Conservation (phyloP, 2,888 invertebrate species). For the Tiphia femorata region DNA sequence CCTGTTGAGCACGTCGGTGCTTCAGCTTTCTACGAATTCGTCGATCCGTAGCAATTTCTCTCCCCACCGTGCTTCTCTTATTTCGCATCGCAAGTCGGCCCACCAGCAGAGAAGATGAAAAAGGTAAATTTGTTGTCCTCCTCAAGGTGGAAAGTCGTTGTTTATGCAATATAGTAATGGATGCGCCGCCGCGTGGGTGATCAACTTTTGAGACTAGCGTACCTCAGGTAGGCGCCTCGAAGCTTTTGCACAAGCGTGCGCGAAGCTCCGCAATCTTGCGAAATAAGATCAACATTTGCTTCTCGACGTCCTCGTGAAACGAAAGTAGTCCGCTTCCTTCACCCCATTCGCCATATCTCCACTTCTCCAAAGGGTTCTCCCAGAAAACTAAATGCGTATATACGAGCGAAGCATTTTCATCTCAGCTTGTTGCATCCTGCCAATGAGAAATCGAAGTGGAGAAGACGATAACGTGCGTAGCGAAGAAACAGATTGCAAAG, state of each 20-base stretch:
- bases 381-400: no score
- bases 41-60: background rate
- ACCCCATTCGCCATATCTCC: background rate
- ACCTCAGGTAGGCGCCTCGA: constrained; percentile 24
- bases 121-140: constrained; percentile 42
- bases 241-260: constrained; percentile 9
- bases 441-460: no score
- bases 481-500: no score
- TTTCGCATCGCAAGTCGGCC: constrained; percentile 20
- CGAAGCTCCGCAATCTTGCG: constrained; percentile 16
- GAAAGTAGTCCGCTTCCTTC: background rate
- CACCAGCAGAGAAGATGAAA: no score
- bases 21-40: constrained; percentile 12
- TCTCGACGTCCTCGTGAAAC: no score
- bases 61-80: constrained; percentile 8
- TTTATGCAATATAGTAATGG: constrained; percentile 43
- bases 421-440: no score
- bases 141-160: constrained; percentile 26
- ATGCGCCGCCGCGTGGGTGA: constrained; percentile 25
- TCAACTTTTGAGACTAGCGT: no score
- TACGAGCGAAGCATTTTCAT: no score
- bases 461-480: no score
- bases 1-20: background rate
- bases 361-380: no score
- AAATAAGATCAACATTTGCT: constrained; percentile 16